phyloP scores from a whole-genome alignment of 2,888 invertebrate genomes.

The Scaptomyza flava region DNA sequence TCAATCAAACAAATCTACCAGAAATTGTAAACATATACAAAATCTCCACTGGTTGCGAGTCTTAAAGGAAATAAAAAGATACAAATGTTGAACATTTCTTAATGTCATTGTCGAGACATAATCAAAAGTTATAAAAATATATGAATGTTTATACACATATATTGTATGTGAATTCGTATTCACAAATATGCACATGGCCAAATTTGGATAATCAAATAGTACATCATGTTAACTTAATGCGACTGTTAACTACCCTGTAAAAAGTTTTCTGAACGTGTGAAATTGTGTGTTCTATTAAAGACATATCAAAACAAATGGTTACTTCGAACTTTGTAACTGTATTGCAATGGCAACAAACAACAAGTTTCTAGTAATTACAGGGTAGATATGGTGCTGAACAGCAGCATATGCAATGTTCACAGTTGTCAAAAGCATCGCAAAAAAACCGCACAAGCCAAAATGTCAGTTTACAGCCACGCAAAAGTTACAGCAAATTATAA shows the following conservation, averaged over 20 bases:
- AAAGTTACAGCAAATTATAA: conserved; percentile 70
- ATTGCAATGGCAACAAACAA: neutral
- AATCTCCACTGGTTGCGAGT: conserved; percentile 30
- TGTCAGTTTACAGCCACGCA: conserved; percentile 55
- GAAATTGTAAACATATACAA: conserved; percentile 56
- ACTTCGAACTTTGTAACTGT: no score
- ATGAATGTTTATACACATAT: neutral
- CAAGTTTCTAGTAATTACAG: neutral
- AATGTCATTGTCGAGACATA: conserved; percentile 58
- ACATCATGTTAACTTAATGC: neutral
- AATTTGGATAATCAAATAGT: conserved; percentile 18
- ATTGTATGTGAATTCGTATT: conserved; percentile 15
- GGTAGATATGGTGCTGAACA: conserved; percentile 10
- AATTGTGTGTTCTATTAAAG: no score
- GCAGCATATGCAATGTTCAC: conserved; percentile 12
- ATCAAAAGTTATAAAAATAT: conserved; percentile 48
- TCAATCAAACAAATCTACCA: conserved; percentile 53
- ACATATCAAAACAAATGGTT: no score
- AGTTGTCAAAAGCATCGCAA: conserved; percentile 35
- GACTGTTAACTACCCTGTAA: conserved; percentile 2
- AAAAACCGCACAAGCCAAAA: conserved; percentile 57
- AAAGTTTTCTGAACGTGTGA: no score
- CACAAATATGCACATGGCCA: conserved; percentile 1
- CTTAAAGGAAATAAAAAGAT: conserved; percentile 12
- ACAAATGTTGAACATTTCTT: conserved; percentile 25